Conservation (phyloP, 2,797 vertebrate genomes). For the Loriculus beryllinus region DNA sequence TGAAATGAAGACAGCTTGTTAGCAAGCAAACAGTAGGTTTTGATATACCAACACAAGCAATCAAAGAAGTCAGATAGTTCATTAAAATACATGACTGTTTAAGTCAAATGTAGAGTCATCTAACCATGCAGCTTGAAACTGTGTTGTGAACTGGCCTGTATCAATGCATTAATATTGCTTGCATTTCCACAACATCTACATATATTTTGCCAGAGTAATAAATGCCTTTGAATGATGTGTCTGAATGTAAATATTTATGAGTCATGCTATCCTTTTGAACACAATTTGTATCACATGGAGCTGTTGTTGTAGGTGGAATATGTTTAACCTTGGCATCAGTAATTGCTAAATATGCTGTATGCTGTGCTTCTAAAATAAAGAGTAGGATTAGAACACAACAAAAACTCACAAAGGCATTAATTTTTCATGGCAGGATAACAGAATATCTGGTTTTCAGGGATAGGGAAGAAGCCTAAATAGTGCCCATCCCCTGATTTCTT, state of each 20-base stretch:
- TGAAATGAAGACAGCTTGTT: background rate
- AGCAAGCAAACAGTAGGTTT: background rate
- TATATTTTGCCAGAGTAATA: conserved; percentile 35
- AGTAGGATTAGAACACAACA: background rate
- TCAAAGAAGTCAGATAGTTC: conserved; percentile 14
- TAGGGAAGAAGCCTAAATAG: background rate
- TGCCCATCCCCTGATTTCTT: background rate
- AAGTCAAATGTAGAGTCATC: conserved; percentile 5
- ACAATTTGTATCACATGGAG: conserved; percentile 49
- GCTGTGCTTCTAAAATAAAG: conserved; percentile 51
- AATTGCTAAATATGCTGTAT: conserved; percentile 65
- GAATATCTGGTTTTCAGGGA: background rate
- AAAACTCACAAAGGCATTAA: background rate
- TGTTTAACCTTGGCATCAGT: conserved; percentile 39
- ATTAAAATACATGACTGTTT: conserved; percentile 43
- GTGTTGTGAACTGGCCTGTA: background rate
- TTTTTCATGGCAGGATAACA: background rate
- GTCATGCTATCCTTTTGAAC: conserved; percentile 41
- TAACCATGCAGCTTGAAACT: background rate
- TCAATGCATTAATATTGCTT: background rate
- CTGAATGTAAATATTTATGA: conserved; percentile 69
- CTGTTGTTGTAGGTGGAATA: conserved; percentile 57
- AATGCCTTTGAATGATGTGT: conserved; percentile 42
- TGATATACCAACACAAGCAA: background rate
- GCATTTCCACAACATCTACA: background rate